Percentiles rank a stretch among this genome's conserved stretches.
Conservation (phyloP, 2,797 vertebrate species). For the Pseudochirops cupreus region DNA sequence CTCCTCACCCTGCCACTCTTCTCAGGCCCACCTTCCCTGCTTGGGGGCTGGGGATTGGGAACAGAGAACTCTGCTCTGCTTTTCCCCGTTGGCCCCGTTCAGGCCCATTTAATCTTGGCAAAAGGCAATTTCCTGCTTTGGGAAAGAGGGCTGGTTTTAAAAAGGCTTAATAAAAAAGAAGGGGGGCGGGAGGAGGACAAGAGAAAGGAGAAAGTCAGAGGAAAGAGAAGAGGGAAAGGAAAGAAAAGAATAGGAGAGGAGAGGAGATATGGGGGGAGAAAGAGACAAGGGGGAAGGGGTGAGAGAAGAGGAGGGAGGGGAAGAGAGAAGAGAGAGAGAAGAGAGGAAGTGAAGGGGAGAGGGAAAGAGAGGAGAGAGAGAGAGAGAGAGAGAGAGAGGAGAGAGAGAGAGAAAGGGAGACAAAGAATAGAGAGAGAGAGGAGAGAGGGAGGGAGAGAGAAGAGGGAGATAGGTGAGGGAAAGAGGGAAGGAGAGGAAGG, state of each 20-base stretch:
- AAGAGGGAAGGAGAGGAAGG: too few species aligned
- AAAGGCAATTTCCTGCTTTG: slow-evolving; percentile 84
- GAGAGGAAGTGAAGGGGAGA: too few species aligned
- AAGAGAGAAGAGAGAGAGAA: too few species aligned
- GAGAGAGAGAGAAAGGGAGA: rapidly evolving
- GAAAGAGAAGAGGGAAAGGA: not conserved
- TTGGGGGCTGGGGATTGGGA: not conserved
- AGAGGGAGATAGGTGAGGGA: too few species aligned
- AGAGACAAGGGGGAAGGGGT: not conserved
- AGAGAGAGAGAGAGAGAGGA: too few species aligned
- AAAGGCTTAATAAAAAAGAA: not conserved
- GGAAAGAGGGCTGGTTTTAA: slow-evolving; percentile 63
- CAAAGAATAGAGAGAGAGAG: not conserved
- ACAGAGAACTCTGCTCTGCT: not conserved
- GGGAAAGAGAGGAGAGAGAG: too few species aligned
- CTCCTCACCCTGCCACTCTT: slow-evolving; percentile 11
- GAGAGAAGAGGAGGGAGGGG: too few species aligned
- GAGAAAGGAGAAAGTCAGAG: not conserved
- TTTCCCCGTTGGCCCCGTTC: slow-evolving; percentile 63
- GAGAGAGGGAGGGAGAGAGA: too few species aligned
- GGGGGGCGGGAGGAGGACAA: not conserved
- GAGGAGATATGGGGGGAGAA: too few species aligned
- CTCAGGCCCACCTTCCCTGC: not conserved
- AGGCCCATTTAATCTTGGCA: slow-evolving; percentile 84
- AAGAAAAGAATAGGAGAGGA: not conserved